Percentiles rank a stretch among this genome's conserved stretches.
These are phyloP conservation scores for Pelvicachromis taeniatus DNA, from an alignment of 2,113 vertebrate species.

Conservation along the genomic window DNA sequence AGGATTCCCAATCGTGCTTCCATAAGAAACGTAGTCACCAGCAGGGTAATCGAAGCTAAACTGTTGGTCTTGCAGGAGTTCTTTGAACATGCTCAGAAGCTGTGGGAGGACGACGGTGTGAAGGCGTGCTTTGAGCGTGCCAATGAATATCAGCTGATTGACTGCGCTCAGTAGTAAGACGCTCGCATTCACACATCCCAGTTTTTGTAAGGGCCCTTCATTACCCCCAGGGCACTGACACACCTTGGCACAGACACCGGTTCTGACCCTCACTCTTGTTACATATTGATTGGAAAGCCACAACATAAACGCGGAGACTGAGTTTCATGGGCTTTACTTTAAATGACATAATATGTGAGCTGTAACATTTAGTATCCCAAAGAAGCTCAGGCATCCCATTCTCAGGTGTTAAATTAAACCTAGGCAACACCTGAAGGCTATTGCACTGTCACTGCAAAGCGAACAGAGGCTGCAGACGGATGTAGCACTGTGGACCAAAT, in stretches of 20 bases:
- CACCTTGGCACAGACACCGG: not conserved
- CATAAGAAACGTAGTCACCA: not conserved
- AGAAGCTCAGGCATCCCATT: not conserved
- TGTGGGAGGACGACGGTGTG: slow-evolving; percentile 73
- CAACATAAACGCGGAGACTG: not conserved
- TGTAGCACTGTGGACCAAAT: not conserved
- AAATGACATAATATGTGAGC: not conserved
- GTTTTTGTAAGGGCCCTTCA: not conserved
- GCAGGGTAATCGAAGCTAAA: not conserved
- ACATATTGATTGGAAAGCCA: not conserved
- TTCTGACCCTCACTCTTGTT: not conserved
- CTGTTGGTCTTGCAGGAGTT: slow-evolving; percentile 61
- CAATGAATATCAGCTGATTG: slow-evolving; percentile 76
- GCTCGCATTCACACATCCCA: not conserved
- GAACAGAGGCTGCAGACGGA: not conserved
- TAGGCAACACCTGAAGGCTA: not conserved
- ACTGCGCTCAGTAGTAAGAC: slow-evolving; percentile 75
- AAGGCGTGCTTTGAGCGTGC: slow-evolving; percentile 71
- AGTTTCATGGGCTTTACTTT: not conserved
- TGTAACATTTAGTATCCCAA: not conserved
- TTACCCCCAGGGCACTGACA: not conserved
- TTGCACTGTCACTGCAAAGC: not conserved
- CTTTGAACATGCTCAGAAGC: slow-evolving; percentile 69
- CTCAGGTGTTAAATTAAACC: not conserved
- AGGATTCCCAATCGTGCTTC: not conserved